Base-by-base conservation (phyloP, 2,797 vertebrate genomes). In the Alfaro cultratus region DNA sequence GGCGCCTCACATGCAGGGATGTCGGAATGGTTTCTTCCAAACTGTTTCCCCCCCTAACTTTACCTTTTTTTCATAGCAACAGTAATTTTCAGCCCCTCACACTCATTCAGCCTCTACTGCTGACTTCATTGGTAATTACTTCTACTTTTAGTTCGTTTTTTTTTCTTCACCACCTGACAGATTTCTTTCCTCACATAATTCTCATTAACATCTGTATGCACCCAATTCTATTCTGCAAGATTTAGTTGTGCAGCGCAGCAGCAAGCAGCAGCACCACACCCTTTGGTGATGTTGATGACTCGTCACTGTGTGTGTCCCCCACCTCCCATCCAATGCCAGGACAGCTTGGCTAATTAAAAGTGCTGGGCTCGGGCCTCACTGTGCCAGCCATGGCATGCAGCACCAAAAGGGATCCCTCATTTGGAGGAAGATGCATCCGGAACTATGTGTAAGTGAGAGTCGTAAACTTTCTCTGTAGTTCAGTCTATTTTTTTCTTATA, bases 21-120 rank as follows among this genome's bases (percentile, higher is more conserved):
- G 89, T 84, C 90, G 91, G 88, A 95, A 96, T 95, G 95, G 94
- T 95, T 95, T 95, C 94, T 95, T 91, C 94, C 95, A 91, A 94
- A 95, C 88, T 93, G 83, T 90, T 87, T 86, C 82, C 73, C 49
- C 82, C 47, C 83, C 82, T 73, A 95, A 96, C 92, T 95, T 95
- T 92, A 89, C 80, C 80, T 89, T 86, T 85, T 87, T 91, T 88
- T 92, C 88, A 93, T 93, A 90, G 90, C 92, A 92, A 91, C 90
- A 94, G 89, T 87, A 70, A 18, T 83, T 83, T 74, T 68, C 11
- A 7, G 15, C 31, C 49, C 18, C 21, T 51, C 49, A 23, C 49
- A 51, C 12, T 31, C 13, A 55, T 75, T 77, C 75, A 80, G 16
- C 71, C 75, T 76, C 77, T 68, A 74, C 73, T 74, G 78, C 79